phyloP scores from a whole-genome alignment of 2,888 invertebrate species.

The Timema cristinae region DNA sequence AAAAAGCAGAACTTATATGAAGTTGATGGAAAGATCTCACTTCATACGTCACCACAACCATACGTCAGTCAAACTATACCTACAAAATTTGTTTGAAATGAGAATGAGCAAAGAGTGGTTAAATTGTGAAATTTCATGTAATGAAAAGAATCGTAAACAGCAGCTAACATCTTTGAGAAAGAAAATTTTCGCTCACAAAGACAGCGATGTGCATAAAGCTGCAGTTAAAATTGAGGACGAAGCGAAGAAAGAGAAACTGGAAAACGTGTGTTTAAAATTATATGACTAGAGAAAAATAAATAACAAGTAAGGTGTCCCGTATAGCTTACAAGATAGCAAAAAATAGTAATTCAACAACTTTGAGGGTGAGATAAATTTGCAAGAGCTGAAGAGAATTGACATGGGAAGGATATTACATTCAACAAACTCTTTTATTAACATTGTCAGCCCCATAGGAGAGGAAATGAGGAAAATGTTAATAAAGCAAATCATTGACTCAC shows the following conservation, averaged over 20 bases:
- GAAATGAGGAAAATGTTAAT: background rate
- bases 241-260: background rate
- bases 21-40: no score
- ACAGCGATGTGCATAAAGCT: no score
- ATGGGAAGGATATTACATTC: background rate
- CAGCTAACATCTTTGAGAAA: background rate
- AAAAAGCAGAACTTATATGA: no score
- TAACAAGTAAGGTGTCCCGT: background rate
- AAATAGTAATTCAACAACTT: no score
- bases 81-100: background rate
- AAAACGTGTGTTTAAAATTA: background rate
- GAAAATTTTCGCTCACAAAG: background rate
- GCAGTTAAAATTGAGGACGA: background rate
- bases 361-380: no score
- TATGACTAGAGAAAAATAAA: background rate
- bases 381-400: background rate
- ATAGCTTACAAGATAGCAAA: no score
- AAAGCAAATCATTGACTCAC: background rate
- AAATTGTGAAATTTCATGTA: background rate
- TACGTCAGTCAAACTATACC: background rate
- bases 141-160: background rate
- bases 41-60: no score
- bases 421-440: background rate
- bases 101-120: conserved; percentile 2
- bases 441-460: background rate